A percentile compares a stretch with the other conserved stretches of the same genome.
Evolutionary conservation across 30 jellyfish, hydroid and myxozoan genomes (phyloP).

Genomic region (Aurelia sp.): DNA sequence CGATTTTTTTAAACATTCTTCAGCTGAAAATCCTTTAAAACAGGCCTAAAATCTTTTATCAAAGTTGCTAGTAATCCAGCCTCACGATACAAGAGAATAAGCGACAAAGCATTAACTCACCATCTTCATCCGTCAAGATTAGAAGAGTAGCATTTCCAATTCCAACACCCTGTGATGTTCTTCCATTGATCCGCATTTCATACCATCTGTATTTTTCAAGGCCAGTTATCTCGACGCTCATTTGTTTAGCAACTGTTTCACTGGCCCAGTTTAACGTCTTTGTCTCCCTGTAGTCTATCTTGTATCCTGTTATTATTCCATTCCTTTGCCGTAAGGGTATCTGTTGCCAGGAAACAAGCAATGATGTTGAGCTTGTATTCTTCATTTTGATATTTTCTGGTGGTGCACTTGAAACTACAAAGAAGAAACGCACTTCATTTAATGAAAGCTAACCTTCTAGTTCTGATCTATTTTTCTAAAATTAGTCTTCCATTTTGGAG

Average conservation of each 20-base stretch:
- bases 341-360: slow-evolving; percentile 33
- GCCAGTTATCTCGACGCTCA: background rate
- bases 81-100: no score
- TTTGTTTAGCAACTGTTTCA: background rate
- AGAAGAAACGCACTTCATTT: background rate
- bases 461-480: no score
- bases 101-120: background rate
- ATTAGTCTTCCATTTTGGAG: no score
- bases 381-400: slow-evolving; percentile 5
- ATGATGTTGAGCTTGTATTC: slow-evolving; percentile 16
- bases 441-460: no score
- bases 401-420: slow-evolving; percentile 38
- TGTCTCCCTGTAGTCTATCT: slow-evolving; percentile 1
- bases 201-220: slow-evolving; percentile 31
- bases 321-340: slow-evolving; percentile 32
- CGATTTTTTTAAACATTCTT: no score
- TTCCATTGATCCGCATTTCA: slow-evolving; percentile 29
- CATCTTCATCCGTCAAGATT: slow-evolving; percentile 17
- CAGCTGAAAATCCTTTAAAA: no score
- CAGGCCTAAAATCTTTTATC: no score
- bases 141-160: background rate
- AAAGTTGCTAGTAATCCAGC: no score
- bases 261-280: slow-evolving; percentile 5
- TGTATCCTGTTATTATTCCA: slow-evolving; percentile 21
- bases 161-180: slow-evolving; percentile 24